A percentile compares a stretch with the other conserved stretches of the same genome.
Evolutionary conservation across 2,797 vertebrate genomes (phyloP).

Genomic region (Decapterus maruadsi): DNA sequence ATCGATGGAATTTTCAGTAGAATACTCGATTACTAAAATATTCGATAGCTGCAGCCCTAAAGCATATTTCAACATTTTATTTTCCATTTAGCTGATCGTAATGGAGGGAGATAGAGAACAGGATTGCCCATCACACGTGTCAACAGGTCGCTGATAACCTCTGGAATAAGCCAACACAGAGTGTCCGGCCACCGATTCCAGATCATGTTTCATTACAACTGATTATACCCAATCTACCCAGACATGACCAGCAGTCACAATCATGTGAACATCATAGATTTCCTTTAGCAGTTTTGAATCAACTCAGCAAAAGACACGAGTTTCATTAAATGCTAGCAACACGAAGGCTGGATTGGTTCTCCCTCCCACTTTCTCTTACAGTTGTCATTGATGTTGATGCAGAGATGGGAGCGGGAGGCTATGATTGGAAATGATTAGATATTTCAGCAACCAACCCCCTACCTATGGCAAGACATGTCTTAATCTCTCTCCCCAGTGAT

Average conservation of each 20-base stretch:
- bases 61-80: conserved; percentile 21
- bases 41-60: too few species aligned
- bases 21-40: too few species aligned
- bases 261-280: conserved; percentile 43
- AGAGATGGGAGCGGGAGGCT: conserved; percentile 12
- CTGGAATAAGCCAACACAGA: conserved; percentile 38
- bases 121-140: conserved; percentile 49
- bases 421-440: conserved; percentile 62
- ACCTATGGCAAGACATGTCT: conserved; percentile 52
- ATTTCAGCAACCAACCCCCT: conserved; percentile 34
- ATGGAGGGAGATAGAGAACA: conserved; percentile 37
- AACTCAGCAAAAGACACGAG: neutral
- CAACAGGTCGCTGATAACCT: conserved; percentile 53
- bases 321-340: conserved; percentile 11
- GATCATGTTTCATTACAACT: conserved; percentile 60
- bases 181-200: conserved; percentile 25
- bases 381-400: conserved; percentile 19
- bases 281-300: conserved; percentile 24
- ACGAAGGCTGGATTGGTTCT: neutral
- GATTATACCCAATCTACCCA: conserved; percentile 43
- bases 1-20: too few species aligned
- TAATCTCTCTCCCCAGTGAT: conserved; percentile 65
- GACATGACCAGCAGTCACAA: conserved; percentile 30
- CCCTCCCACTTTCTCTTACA: neutral
- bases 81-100: conserved; percentile 42